These are phyloP conservation scores for Sciurus vulgaris DNA, from an alignment of 2,797 vertebrate genomes.

Conservation along the genomic window DNA sequence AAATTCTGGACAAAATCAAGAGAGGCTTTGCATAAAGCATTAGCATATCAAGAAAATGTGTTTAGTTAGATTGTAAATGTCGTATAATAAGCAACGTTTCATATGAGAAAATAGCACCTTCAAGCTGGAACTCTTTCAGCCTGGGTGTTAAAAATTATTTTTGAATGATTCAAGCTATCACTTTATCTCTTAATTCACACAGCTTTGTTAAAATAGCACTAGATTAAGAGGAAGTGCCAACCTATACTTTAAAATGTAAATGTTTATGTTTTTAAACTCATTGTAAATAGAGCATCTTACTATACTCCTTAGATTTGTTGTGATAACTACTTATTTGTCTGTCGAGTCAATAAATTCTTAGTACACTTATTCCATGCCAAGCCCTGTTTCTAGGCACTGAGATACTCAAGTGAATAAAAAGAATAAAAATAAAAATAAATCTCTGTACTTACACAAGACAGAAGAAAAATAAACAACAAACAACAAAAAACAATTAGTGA, in stretches of 20 bases:
- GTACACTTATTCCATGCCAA: background rate
- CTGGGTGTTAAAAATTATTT: slow-evolving; percentile 70
- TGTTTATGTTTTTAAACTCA: slow-evolving; percentile 11
- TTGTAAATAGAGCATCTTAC: background rate
- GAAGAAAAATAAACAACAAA: slow-evolving; percentile 3
- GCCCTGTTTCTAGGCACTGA: background rate
- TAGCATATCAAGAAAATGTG: slow-evolving; percentile 72
- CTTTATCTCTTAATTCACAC: slow-evolving; percentile 49
- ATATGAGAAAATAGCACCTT: slow-evolving; percentile 73
- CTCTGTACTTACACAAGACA: background rate
- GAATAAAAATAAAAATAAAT: background rate
- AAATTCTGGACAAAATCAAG: slow-evolving; percentile 76
- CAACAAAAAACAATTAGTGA: background rate
- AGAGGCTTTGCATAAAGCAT: slow-evolving; percentile 64
- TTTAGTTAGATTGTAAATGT: slow-evolving; percentile 71
- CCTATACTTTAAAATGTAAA: slow-evolving; percentile 47
- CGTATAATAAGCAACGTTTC: slow-evolving; percentile 66
- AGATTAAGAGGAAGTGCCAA: slow-evolving; percentile 60
- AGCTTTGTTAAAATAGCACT: slow-evolving; percentile 66
- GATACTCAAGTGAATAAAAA: background rate
- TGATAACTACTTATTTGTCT: background rate
- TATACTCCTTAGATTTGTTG: background rate
- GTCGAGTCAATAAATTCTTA: slow-evolving; percentile 9
- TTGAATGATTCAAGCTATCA: slow-evolving; percentile 68
- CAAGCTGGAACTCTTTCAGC: slow-evolving; percentile 65